Base-by-base conservation (phyloP, 2,113 vertebrate genomes). In the Chamaetylas fuelleborni region DNA sequence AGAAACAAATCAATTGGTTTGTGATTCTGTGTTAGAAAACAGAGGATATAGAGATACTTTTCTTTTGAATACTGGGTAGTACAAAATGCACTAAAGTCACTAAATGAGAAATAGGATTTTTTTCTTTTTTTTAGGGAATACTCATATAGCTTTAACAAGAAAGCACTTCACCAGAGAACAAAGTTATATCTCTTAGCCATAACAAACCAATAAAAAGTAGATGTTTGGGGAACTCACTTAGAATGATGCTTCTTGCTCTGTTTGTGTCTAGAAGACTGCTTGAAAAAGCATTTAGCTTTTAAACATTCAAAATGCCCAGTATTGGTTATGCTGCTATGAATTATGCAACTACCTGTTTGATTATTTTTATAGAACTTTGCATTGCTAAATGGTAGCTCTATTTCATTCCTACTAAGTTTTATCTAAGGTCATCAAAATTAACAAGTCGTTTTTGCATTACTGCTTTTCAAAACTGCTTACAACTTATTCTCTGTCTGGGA, bases 1-100 rank as follows among this genome's bases (percentile, higher is more conserved):
- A 60, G 7, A 70, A 81, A 60, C 2, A 61, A 22, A 56, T 36
- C 38, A 58, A 56, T 34, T 1, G 0, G 19, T 45, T 1, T 0
- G 17, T 48, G 14, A 26, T 33, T 62, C 14, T 64, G 7, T 61
- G 28, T 34, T 50, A 73, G 14, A 58, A n/a, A 79, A 51, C 0
- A 81, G 12, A 9, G 6, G 3, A 64, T 48, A 60, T 0, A 40
- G 12, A 48, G 9, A 8, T 34, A 33, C 19, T 86, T 71, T 65
- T 67, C 14, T 25, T 92, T 70, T 48, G 19, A 81, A 34, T 24
- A 60, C 3, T 8, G 38, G 5, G 3, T 66, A 33, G 33, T 3
- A 38, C 8, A 60, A 5, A 54, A 81, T 45, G 60, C 33, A 47
- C 7, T 76, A 4, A 66, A 61, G 12, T 33, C 31, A 43, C 14